Percentiles rank a stretch among this genome's conserved stretches.
Conservation (phyloP, 1,140 invertebrate genomes). For the Cephus cinctus region DNA sequence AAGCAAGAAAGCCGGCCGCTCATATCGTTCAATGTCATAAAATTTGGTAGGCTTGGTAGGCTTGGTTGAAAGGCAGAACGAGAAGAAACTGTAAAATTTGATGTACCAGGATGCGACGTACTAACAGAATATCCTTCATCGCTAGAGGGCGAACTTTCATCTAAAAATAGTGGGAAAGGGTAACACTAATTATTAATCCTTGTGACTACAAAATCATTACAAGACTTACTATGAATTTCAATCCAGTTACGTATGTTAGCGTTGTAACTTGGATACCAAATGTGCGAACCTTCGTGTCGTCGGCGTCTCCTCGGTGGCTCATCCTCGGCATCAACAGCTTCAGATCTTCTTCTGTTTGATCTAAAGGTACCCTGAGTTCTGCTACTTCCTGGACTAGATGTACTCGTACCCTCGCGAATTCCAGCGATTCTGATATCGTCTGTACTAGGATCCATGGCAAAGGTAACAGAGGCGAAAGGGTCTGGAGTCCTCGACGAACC, state of each 20-base stretch:
- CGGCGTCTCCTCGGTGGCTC: constrained; percentile 22
- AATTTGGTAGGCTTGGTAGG: constrained; percentile 23
- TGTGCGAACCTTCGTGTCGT: constrained; percentile 10
- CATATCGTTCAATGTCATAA: too few species aligned
- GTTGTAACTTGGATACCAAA: constrained; percentile 17
- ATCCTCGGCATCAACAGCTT: constrained; percentile 13
- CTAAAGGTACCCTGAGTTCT: not conserved
- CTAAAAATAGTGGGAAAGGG: constrained; percentile 2
- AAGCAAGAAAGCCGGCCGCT: too few species aligned
- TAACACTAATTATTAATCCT: too few species aligned
- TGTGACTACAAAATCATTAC: not conserved
- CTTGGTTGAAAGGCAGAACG: constrained; percentile 48
- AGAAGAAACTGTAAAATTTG: constrained; percentile 44
- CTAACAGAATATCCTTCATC: constrained; percentile 24
- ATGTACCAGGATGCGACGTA: constrained; percentile 14
- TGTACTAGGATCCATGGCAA: not conserved
- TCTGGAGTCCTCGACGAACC: constrained; percentile 2
- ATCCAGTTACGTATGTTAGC: constrained; percentile 10
- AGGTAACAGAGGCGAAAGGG: not conserved
- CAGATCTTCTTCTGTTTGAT: constrained; percentile 15
- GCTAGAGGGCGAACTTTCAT: constrained; percentile 31
- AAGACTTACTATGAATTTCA: constrained; percentile 14
- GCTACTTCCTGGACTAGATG: not conserved
- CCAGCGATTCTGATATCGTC: not conserved
- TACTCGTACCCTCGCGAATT: not conserved